These are phyloP conservation scores for Hiodon alosoides DNA, from an alignment of 2,113 vertebrate genomes.

Conservation along the genomic window DNA sequence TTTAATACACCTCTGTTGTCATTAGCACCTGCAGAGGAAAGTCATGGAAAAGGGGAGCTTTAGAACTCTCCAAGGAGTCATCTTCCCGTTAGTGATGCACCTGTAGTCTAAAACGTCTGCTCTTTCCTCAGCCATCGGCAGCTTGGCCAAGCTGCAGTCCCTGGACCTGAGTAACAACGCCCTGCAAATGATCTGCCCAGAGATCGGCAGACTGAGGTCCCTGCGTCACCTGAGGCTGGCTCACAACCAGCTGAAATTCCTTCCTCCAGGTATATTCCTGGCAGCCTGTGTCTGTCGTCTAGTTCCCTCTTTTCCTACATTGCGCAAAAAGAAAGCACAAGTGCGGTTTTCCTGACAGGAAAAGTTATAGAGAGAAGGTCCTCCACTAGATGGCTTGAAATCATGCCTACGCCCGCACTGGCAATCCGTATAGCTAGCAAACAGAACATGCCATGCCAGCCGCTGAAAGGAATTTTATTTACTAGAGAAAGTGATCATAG, in stretches of 20 bases:
- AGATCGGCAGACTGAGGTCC: conserved; percentile 85
- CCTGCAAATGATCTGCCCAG: conserved; percentile 86
- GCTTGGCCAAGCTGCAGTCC: conserved; percentile 83
- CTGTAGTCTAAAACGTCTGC: neutral
- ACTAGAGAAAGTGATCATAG: neutral
- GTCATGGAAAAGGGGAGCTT: neutral
- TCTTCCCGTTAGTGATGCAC: too few relatives aligned
- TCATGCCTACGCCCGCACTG: neutral
- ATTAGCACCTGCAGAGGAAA: conserved; percentile 5
- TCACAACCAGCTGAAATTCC: conserved; percentile 83
- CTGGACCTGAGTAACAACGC: conserved; percentile 91
- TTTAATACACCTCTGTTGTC: neutral
- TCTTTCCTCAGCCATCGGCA: conserved; percentile 75
- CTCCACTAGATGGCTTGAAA: neutral
- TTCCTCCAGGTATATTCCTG: conserved; percentile 72
- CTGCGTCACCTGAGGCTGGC: conserved; percentile 85
- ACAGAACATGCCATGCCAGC: neutral
- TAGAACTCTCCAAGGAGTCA: neutral
- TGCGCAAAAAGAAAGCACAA: too few relatives aligned
- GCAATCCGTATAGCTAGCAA: neutral
- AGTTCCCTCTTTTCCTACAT: neutral
- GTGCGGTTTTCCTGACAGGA: too few relatives aligned
- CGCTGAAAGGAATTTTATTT: neutral
- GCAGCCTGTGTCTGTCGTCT: neutral
- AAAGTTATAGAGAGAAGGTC: too few relatives aligned